Percentiles rank a stretch among this genome's conserved stretches.
Conservation (phyloP, 1,140 invertebrate species). For the Lepidurus apus region DNA sequence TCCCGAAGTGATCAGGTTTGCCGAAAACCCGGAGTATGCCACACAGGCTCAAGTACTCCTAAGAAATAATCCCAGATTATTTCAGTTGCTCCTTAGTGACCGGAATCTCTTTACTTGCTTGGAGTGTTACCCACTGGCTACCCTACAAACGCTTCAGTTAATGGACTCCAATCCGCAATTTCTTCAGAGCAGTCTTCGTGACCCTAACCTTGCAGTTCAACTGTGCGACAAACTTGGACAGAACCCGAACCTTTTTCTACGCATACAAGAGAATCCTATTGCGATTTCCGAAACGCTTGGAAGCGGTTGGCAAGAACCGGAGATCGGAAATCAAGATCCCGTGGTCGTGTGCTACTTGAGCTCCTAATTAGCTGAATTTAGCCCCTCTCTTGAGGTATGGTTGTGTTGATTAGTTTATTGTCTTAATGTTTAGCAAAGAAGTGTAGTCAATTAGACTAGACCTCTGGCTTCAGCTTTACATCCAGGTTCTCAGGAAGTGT, state of each 20-base stretch:
- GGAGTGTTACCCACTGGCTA: neutral
- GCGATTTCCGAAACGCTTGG: neutral
- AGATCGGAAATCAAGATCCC: neutral
- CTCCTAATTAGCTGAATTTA: neutral
- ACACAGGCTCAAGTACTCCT: neutral
- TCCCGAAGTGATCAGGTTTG: neutral
- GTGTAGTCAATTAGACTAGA: neutral
- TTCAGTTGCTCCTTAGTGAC: neutral
- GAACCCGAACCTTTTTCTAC: neutral
- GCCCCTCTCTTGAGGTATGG: too few species aligned
- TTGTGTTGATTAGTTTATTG: neutral
- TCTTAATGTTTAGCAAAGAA: neutral
- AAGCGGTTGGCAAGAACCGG: neutral
- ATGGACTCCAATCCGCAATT: neutral
- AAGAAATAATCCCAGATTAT: neutral
- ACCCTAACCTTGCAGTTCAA: neutral
- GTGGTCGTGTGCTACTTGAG: neutral
- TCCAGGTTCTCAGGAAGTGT: neutral
- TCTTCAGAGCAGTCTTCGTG: neutral
- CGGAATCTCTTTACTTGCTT: neutral
- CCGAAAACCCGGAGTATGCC: neutral
- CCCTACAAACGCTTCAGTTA: neutral
- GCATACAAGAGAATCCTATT: neutral
- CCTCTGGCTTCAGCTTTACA: slow-evolving; percentile 14
- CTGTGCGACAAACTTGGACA: neutral